These are phyloP conservation scores for Exephanes ischioxanthus DNA, from an alignment of 2,888 invertebrate genomes.

Conservation along the genomic window DNA sequence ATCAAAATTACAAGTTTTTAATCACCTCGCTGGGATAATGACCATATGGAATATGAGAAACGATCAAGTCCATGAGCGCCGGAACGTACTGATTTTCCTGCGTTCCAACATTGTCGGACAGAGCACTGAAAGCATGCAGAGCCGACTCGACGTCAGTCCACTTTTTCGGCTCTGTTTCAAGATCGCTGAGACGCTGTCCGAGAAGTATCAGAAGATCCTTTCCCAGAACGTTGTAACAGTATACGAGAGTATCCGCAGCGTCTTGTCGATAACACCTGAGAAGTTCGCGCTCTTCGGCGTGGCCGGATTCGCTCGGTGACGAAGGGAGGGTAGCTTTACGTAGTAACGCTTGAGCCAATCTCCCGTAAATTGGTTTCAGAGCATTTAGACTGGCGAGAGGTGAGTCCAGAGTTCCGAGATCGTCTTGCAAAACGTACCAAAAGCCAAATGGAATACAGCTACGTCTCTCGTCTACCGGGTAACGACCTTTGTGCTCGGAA, in stretches of 20 bases:
- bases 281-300: conserved; percentile 92
- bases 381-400: conserved; percentile 75
- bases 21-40: conserved; percentile 80
- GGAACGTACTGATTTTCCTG: conserved; percentile 84
- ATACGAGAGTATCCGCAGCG: conserved; percentile 94
- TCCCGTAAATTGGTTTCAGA: conserved; percentile 92
- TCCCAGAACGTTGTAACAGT: conserved; percentile 94
- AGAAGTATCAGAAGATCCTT: conserved; percentile 90
- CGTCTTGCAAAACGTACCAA: conserved; percentile 96
- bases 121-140: conserved; percentile 86
- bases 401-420: conserved; percentile 76
- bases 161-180: conserved; percentile 85
- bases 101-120: conserved; percentile 86
- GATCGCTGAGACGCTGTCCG: conserved; percentile 88
- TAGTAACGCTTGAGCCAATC: conserved; percentile 91
- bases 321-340: conserved; percentile 92
- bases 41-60: conserved; percentile 80
- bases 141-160: conserved; percentile 87
- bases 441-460: conserved; percentile 95
- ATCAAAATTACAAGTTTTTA: neutral
- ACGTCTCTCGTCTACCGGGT: conserved; percentile 94
- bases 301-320: conserved; percentile 78
- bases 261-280: conserved; percentile 93
- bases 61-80: conserved; percentile 84
- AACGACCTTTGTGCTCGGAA: conserved; percentile 93